These are phyloP conservation scores for Sesia bembeciformis DNA, from an alignment of 2,888 invertebrate species.

Conservation along the genomic window DNA sequence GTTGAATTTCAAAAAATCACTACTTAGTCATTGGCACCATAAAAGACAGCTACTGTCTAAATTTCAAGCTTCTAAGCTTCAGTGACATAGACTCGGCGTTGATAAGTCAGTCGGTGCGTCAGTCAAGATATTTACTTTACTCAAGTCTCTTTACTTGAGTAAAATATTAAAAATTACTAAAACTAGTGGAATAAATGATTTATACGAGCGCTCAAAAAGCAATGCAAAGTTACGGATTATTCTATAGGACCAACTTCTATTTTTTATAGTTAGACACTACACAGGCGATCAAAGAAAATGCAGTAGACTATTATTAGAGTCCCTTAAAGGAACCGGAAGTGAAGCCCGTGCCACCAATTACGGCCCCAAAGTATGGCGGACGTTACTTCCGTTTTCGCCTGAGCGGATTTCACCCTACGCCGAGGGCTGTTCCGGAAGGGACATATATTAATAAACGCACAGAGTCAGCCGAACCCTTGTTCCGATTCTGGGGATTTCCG, in stretches of 20 bases:
- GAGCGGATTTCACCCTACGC: constrained; percentile 50
- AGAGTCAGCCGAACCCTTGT: constrained; percentile 56
- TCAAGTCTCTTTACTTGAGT: no score
- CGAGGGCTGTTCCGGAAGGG: constrained; percentile 65
- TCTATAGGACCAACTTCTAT: background rate
- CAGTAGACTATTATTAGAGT: constrained; percentile 11
- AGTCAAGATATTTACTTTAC: no score
- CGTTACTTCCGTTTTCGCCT: constrained; percentile 68
- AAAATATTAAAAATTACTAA: no score
- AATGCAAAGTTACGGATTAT: no score
- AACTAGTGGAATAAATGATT: no score
- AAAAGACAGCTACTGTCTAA: no score
- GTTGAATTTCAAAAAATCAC: no score
- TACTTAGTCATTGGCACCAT: no score
- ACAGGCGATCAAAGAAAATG: background rate
- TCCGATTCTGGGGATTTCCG: constrained; percentile 44
- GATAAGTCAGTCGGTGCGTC: no score
- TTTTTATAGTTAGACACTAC: background rate
- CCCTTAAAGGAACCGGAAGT: constrained; percentile 50
- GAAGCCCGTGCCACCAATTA: constrained; percentile 65
- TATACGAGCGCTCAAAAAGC: no score
- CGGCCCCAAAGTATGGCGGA: constrained; percentile 49
- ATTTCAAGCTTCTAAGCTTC: no score
- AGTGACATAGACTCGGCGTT: no score
- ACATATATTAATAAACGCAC: constrained; percentile 57